Base-by-base conservation (phyloP, 2,113 vertebrate species). In the rat (Rattus norvegicus) region DNA sequence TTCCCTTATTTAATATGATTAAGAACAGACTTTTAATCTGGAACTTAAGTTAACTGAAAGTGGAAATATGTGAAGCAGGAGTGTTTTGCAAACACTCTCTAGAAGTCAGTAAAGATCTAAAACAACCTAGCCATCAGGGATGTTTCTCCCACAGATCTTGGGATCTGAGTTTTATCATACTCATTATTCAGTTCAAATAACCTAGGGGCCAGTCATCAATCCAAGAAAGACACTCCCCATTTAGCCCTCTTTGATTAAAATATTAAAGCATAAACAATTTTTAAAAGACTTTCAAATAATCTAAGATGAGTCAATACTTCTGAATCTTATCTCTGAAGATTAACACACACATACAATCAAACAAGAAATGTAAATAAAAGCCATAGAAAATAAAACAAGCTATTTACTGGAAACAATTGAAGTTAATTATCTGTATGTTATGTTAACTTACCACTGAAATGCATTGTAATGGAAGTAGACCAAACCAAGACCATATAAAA, bases 381-480 rank as follows among this genome's bases (percentile, higher is more conserved):
- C 69, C 43, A 92, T 39, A 93, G 4, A 76, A 36, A 84, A 67
- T 75, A 93, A 95, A 90, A 59, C 1, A 90, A 94, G 75, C 83
- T 76, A 96, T 36, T 67, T 49, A 89, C 89, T 61, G 63, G 63
- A 4, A 96, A 67, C 39, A 95, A 92, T 16, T 47, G 61, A 92
- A 73, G 56, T 59, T 86, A 80, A 39, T 70, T 89, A 89, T 59
- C 84, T 81, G 97, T 85, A 63, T 70, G 86, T 96, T 61, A 89
- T 63, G 87, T 90, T 90, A 98, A 99, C 99, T 99, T 99, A 99
- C 99, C 99, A 99, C 91, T 99, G 99, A 99, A 99, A 99, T 98
- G 99, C 99, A 98, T 99, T 99, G 98, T 99, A 99, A 99, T 99
- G 99, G 99, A 99, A 99, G 99, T 99, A 99, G 98, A 99, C 99